Base-by-base conservation (phyloP, 2,888 invertebrate species). In the Napeogenes inachia region DNA sequence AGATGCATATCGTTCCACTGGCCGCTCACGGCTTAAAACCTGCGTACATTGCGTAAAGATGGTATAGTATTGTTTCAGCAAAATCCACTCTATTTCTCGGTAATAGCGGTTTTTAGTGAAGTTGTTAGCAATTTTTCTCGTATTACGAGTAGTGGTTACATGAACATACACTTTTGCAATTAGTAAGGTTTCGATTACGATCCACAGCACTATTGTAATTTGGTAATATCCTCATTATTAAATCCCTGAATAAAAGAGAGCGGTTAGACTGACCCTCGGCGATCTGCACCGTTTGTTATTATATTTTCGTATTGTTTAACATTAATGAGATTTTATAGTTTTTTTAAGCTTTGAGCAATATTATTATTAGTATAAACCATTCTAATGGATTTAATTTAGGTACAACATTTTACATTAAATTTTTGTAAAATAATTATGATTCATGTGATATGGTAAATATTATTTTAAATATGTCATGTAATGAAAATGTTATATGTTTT, bases 151-250 rank as follows among this genome's bases (percentile, higher is more conserved):
- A 45, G 61, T 42, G 59, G 61, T 68, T 65, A 65, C 64, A 64
- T 66, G 63, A 65, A 64, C 65, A 57, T 68, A 63, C 60, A 53
- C 61, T 69, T 69, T 66, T 63, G 65, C 62, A 68, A 70, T 70
- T 68, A 68, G 61, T 63, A 56, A 30, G 60, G 68, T 71, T 70
- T 73, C 71, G 68, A 71, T 76, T 75, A 74, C 75, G 70, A 70
- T 70, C 68, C 67, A 50, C 50, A 50, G 30, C 13, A n/a, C 68
- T 70, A 73, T 70, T 64, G 70, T 66, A 71, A 71, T 76, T 75
- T 73, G 64, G 75, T 72, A 76, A 76, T 73, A 73, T 74, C 73
- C 75, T 70, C 65, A 6, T 30, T 50, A 50, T 67, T 60, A 59
- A 68, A 65, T 59, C 63, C 59, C 64, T 64, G 62, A 54, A 58